Evolutionary conservation across 2,113 vertebrate species (phyloP), one percentile per base, ranked within the genome.

Genomic region (Cynoglossus semilaevis): DNA sequence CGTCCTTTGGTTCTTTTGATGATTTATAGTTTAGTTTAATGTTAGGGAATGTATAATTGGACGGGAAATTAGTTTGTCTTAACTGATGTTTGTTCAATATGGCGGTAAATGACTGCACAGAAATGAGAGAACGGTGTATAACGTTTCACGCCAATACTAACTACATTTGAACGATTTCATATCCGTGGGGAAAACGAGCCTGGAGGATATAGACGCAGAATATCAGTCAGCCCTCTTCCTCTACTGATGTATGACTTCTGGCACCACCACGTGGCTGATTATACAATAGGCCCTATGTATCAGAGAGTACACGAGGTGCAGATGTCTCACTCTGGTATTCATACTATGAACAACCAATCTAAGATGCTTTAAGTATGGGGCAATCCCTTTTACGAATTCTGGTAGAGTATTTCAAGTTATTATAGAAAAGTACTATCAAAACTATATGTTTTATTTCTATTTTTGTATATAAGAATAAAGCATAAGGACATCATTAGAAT

Each of bases 211-310:
- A 51, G 15, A 15, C 6, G 11, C 12, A 17, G n/a, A 2, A 19
- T 16, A 7, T 29, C 22, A 29, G 22, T 12, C 2, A 11, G n/a
- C 19, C 34, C 38, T 49, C 53, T 59, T 60, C 51, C 18, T 22
- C 38, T 11, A 9, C 15, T 37, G 57, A 18, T 16, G 4, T 42
- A 5, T 67, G 79, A 81, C 65, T 50, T 68, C 69, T 76, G 78
- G 66, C 81, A 57, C 79, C 83, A 74, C 70, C 81, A 70, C 51
- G 83, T 36, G 85, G 74, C 63, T 57, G 63, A 41, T 41, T 5
- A 59, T 15, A 0, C 56, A 34, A n/a, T 16, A 42, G 29, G 10
- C 10, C 14, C 17, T 16, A 57, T 51, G 56, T 10, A 41, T 22
- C 41, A 70, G 41, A 77, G 35, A 46, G 11, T 4, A 0, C 1